Conservation (phyloP, 2,797 vertebrate species). For the Myotis planiceps region DNA sequence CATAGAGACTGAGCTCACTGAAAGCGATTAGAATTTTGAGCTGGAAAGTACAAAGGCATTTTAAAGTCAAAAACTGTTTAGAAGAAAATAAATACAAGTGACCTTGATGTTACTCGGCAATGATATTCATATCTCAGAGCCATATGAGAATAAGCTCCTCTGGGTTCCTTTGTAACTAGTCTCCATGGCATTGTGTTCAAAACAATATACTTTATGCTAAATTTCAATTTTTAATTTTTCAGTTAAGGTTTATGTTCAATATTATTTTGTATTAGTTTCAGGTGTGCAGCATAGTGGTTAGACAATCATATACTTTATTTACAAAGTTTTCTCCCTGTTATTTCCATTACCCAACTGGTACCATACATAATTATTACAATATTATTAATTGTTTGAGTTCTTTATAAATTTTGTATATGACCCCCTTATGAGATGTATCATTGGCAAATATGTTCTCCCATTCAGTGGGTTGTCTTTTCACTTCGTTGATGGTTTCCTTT, state of each 20-base stretch:
- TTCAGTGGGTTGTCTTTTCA: not conserved
- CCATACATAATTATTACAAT: not conserved
- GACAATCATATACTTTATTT: not conserved
- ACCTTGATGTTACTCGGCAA: conserved; percentile 39
- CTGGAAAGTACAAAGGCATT: conserved; percentile 67
- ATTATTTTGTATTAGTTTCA: not conserved
- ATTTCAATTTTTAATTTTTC: not conserved
- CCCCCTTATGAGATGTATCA: not conserved
- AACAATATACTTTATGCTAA: not conserved
- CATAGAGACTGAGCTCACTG: conserved; percentile 65
- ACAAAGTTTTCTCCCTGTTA: not conserved
- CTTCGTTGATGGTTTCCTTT: not conserved
- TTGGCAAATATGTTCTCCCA: not conserved
- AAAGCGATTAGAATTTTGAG: conserved; percentile 65
- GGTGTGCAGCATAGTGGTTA: not conserved
- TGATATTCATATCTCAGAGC: not conserved
- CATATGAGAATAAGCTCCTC: not conserved
- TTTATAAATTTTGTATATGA: not conserved
- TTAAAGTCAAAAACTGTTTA: conserved; percentile 69
- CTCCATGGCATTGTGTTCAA: not conserved
- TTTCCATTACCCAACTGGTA: not conserved
- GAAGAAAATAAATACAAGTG: conserved; percentile 40
- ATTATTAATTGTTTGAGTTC: not conserved
- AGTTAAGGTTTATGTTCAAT: not conserved
- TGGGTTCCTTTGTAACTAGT: not conserved